Percentiles rank a stretch among this genome's conserved stretches.
Conservation (phyloP, 2,113 vertebrate genomes). For the Hippocampus comes region DNA sequence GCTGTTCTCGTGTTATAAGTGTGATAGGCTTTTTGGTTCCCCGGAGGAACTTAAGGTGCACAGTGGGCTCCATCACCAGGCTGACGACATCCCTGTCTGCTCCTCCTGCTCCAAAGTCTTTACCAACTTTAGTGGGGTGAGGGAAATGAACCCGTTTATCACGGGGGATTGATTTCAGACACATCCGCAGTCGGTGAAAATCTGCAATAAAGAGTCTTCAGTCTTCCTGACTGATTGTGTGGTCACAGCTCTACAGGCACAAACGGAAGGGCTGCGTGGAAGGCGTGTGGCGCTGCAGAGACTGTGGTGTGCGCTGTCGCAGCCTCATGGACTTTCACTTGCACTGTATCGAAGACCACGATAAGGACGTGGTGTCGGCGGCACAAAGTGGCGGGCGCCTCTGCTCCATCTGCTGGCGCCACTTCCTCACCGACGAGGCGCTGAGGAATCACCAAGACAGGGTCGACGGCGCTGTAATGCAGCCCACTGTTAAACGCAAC, state of each 20-base stretch:
- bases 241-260: slow-evolving; percentile 68
- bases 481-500: slow-evolving; percentile 41
- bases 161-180: too few species aligned
- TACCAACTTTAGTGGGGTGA: slow-evolving; percentile 70
- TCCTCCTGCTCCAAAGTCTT: slow-evolving; percentile 68
- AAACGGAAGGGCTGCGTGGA: slow-evolving; percentile 65
- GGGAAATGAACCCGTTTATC: neutral
- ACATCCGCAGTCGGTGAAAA: neutral
- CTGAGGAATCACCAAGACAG: slow-evolving; percentile 70
- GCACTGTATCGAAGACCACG: slow-evolving; percentile 64
- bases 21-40: slow-evolving; percentile 66
- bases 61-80: slow-evolving; percentile 59
- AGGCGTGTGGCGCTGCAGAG: slow-evolving; percentile 60
- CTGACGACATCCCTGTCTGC: slow-evolving; percentile 70
- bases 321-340: slow-evolving; percentile 56
- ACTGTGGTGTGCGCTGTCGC: slow-evolving; percentile 64
- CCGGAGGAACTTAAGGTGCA: slow-evolving; percentile 72
- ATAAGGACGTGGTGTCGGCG: slow-evolving; percentile 11
- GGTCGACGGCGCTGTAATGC: slow-evolving; percentile 18
- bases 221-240: neutral
- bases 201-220: neutral
- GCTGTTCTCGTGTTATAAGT: slow-evolving; percentile 64
- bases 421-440: slow-evolving; percentile 65
- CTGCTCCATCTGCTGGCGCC: slow-evolving; percentile 64
- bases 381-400: slow-evolving; percentile 56